Base-by-base conservation (phyloP, 2,888 invertebrate genomes). In the Ceramica pisi region DNA sequence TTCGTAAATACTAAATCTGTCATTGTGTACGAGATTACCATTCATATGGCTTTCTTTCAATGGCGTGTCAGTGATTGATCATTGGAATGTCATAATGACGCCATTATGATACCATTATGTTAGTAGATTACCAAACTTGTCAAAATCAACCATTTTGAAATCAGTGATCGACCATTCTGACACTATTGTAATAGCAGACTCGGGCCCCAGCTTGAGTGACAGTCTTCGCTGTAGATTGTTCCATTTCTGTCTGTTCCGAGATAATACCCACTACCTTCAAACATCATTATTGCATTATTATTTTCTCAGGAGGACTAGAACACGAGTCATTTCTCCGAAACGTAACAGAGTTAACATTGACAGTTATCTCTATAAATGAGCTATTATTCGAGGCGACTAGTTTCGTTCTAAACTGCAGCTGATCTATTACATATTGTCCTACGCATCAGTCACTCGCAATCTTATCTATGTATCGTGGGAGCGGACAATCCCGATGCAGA, bases 341-440 rank as follows among this genome's bases (percentile, higher is more conserved):
- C 76, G 78, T 81, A 82, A 87, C 89, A 84, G 86, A 90, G 89
- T 88, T 86, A 89, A 89, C 89, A 89, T 89, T 90, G 94, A 93
- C 94, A 92, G 90, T 92, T 93, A 95, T 95, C 94, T 93, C 91
- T 90, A 94, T 92, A 93, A 94, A 94, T 92, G 93, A 93, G 89
- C 91, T 86, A 94, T 94, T 94, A 94, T 94, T 91, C 89, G 84
- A 80, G 82, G 82, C 82, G 84, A 87, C 81, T 84, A 88, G 90
- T 91, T 91, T 91, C 88, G 89, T 91, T 92, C 87, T 90, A 87
- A 86, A 90, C 86, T 88, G 88, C 87, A 89, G 86, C 90, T 91
- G 93, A 95, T 95, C 94, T 94, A 93, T 94, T 92, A 93, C 92
- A 92, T 90, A 94, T 94, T 95, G 94, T 94, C 92, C 93, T 92